Evolutionary conservation across 2,113 vertebrate genomes (phyloP).

Genomic region (Erythrolamprus reginae): DNA sequence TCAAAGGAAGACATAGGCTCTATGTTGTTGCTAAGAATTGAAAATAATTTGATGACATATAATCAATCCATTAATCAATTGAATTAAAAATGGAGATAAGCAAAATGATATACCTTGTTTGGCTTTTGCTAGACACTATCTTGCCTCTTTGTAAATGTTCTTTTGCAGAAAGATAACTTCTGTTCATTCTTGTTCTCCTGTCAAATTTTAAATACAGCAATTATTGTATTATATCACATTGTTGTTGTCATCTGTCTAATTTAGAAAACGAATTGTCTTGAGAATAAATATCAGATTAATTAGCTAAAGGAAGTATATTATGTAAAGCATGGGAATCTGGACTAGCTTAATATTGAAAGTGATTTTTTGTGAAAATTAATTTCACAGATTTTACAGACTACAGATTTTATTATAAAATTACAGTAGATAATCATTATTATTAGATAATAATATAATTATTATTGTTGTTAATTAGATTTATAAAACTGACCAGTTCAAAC

Average conservation of each 20-base stretch:
- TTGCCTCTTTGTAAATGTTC: not conserved
- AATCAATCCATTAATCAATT: not conserved
- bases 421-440: not conserved
- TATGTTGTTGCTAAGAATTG: not conserved
- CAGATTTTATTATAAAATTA: not conserved
- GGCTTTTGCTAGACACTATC: not conserved
- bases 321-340: constrained; percentile 11
- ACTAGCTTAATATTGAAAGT: constrained; percentile 19
- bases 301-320: constrained; percentile 21
- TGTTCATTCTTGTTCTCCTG: rapidly evolving
- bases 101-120: not conserved
- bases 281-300: constrained; percentile 33
- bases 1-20: not conserved
- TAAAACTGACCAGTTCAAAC: not conserved
- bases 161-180: not conserved
- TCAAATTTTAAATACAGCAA: not conserved
- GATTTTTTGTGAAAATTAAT: constrained; percentile 19
- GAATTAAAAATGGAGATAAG: not conserved
- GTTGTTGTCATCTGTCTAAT: not conserved
- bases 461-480: not conserved
- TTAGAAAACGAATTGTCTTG: constrained; percentile 4
- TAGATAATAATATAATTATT: not conserved
- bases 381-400: not conserved
- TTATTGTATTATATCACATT: rapidly evolving
- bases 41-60: not conserved